These are phyloP conservation scores for Rhabdophis nuchalis DNA, from an alignment of 2,797 vertebrate genomes.

Conservation along the genomic window DNA sequence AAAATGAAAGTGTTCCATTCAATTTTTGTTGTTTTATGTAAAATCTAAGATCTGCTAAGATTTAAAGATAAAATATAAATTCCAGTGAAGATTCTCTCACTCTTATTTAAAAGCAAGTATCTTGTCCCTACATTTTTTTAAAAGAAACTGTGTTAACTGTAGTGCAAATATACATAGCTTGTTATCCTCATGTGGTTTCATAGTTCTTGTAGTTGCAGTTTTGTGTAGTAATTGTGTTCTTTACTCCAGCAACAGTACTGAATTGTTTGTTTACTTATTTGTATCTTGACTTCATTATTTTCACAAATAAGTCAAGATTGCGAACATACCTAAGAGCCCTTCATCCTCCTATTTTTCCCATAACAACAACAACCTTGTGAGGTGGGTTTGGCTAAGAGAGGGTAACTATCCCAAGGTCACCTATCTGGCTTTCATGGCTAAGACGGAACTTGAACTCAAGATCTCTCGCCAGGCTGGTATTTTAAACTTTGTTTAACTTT, in stretches of 20 bases:
- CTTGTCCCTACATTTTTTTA: background rate
- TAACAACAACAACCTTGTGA: background rate
- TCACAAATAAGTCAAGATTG: background rate
- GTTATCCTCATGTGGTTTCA: background rate
- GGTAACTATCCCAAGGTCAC: background rate
- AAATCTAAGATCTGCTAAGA: background rate
- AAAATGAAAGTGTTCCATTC: background rate
- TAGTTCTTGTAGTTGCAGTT: background rate
- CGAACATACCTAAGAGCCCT: background rate
- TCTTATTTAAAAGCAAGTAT: background rate
- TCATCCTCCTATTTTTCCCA: background rate
- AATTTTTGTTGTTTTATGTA: background rate
- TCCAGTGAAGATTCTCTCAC: background rate
- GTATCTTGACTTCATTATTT: background rate
- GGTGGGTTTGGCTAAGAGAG: background rate
- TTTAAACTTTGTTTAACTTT: background rate
- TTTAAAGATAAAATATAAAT: background rate
- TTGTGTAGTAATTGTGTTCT: background rate
- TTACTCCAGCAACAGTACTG: background rate
- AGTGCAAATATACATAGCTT: background rate
- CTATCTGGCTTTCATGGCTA: background rate
- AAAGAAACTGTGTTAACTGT: background rate
- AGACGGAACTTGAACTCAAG: background rate
- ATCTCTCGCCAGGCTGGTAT: background rate
- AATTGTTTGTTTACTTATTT: background rate